These are phyloP conservation scores for Ancistrus triradiatus DNA, from an alignment of 2,113 vertebrate species.

Conservation along the genomic window DNA sequence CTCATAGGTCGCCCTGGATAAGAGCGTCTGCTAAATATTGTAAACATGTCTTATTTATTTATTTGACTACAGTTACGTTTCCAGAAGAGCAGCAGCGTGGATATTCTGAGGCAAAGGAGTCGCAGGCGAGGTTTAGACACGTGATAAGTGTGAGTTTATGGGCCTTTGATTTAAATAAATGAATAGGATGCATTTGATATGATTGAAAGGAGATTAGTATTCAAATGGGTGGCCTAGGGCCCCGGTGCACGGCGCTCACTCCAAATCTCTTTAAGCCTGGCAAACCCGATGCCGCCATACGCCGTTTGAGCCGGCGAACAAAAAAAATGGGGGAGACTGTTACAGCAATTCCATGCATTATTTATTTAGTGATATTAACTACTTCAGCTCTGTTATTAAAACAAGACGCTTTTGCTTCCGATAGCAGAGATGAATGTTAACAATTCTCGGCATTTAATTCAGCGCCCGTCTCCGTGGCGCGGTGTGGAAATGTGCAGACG, in stretches of 20 bases:
- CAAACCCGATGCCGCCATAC: conserved; percentile 33
- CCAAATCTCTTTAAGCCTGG: conserved; percentile 51
- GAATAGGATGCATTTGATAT: conserved; percentile 55
- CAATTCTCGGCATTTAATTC: conserved; percentile 51
- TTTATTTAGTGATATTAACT: conserved; percentile 56
- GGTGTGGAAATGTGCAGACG: too few relatives aligned
- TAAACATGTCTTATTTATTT: too few relatives aligned
- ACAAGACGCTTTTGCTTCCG: conserved; percentile 47
- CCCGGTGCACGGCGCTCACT: conserved; percentile 40
- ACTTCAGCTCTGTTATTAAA: conserved; percentile 54
- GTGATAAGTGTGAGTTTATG: conserved; percentile 50
- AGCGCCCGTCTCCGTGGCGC: conserved; percentile 27
- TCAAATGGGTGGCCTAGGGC: conserved; percentile 57
- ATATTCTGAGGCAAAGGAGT: conserved; percentile 35
- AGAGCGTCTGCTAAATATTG: too few relatives aligned
- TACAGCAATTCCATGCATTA: conserved; percentile 51
- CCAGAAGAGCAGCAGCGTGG: not conserved
- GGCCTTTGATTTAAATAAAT: conserved; percentile 55
- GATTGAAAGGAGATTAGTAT: conserved; percentile 58
- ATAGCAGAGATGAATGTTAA: conserved; percentile 50
- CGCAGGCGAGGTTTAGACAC: conserved; percentile 43
- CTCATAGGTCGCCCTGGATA: too few relatives aligned
- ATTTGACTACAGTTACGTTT: too few relatives aligned
- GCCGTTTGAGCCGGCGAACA: conserved; percentile 35
- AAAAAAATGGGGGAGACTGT: conserved; percentile 32